Percentiles rank a stretch among this genome's conserved stretches.
These are phyloP conservation scores for Acronicta alni DNA, from an alignment of 2,888 invertebrate genomes.

Conservation along the genomic window DNA sequence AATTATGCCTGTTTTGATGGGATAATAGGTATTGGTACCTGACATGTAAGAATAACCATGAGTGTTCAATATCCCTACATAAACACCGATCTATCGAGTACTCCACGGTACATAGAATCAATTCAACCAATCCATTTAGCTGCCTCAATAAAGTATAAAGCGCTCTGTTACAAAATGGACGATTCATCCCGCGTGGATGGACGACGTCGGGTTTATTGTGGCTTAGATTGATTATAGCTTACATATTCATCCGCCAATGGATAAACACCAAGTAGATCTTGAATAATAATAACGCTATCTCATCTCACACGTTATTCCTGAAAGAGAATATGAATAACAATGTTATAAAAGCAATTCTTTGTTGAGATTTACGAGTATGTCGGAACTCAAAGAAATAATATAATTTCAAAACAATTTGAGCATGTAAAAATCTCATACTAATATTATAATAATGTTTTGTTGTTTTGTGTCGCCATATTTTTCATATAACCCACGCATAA, in stretches of 20 bases:
- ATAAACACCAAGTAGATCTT: slow-evolving; percentile 2
- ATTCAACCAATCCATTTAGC: slow-evolving; percentile 56
- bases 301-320: background rate
- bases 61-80: background rate
- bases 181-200: slow-evolving; percentile 50
- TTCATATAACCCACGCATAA: no score
- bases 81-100: background rate
- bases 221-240: slow-evolving; percentile 45
- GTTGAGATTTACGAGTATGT: no score
- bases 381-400: no score
- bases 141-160: slow-evolving; percentile 49
- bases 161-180: slow-evolving; percentile 59
- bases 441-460: no score
- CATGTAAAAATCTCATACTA: no score
- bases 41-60: no score
- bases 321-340: background rate
- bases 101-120: slow-evolving; percentile 33
- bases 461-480: no score
- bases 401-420: no score
- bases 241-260: slow-evolving; percentile 29
- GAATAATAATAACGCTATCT: slow-evolving; percentile 13
- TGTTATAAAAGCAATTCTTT: background rate
- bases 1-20: no score
- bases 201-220: slow-evolving; percentile 44
- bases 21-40: no score